These are phyloP conservation scores for Urocynchramus pylzowi DNA, from an alignment of 2,113 vertebrate genomes.

Conservation along the genomic window DNA sequence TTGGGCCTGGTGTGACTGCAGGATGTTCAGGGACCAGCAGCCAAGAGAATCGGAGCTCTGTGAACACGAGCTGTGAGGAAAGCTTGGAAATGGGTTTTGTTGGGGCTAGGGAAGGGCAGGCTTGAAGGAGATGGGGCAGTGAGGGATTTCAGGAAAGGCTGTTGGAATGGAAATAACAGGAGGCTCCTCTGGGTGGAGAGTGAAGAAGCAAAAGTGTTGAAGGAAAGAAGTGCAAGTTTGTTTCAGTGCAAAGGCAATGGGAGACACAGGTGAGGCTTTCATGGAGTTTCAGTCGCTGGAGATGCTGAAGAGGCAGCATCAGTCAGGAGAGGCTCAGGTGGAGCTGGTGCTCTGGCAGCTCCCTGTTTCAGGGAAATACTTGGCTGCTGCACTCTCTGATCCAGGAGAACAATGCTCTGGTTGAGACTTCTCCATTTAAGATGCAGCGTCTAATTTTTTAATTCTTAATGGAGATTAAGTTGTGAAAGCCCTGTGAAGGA, in stretches of 20 bases:
- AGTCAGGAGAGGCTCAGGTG: neutral
- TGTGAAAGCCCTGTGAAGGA: neutral
- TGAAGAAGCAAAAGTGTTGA: neutral
- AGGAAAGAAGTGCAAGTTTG: rapidly evolving
- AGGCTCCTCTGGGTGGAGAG: neutral
- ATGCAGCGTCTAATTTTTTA: neutral
- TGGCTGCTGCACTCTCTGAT: neutral
- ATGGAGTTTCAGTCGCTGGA: neutral
- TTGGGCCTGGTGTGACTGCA: neutral
- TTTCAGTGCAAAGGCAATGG: rapidly evolving
- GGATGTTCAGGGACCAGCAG: neutral
- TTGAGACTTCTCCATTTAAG: neutral
- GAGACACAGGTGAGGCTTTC: neutral
- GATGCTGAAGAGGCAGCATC: neutral
- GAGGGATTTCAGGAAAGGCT: neutral
- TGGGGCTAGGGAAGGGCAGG: neutral
- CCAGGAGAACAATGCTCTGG: neutral
- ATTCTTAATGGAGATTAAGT: neutral
- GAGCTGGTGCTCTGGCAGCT: neutral
- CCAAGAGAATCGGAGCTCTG: rapidly evolving
- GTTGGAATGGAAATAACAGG: neutral
- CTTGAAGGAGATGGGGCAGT: neutral
- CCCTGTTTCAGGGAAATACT: neutral
- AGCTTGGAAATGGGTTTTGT: neutral
- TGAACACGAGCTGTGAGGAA: neutral